These are phyloP conservation scores for Muscina levida DNA, from an alignment of 2,888 invertebrate genomes.

Conservation along the genomic window DNA sequence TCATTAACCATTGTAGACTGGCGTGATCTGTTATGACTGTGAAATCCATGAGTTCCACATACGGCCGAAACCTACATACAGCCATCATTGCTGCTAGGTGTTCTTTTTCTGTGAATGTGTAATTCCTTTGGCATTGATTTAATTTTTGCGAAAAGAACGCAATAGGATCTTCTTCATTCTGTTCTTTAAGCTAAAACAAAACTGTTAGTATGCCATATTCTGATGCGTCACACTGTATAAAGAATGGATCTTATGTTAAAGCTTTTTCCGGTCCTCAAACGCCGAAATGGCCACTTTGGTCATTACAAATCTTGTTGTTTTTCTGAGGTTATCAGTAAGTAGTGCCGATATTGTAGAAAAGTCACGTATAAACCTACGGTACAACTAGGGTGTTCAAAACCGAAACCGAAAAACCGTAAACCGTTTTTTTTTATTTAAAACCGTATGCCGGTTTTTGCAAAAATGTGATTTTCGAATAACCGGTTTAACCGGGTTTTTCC, in stretches of 20 bases:
- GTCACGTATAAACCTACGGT: conserved; percentile 45
- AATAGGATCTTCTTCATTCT: conserved; percentile 40
- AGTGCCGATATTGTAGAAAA: conserved; percentile 26
- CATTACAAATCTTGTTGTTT: conserved; percentile 33
- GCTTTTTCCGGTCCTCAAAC: conserved; percentile 39
- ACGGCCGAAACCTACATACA: conserved; percentile 52
- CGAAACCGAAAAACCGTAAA: too few relatives aligned
- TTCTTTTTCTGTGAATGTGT: conserved; percentile 55
- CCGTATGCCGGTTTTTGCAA: too few relatives aligned
- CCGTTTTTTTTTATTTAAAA: too few relatives aligned
- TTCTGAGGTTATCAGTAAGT: conserved; percentile 36
- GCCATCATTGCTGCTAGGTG: conserved; percentile 60
- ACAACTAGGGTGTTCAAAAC: too few relatives aligned
- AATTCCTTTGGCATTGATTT: conserved; percentile 53
- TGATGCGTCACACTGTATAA: conserved; percentile 62
- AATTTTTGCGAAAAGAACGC: conserved; percentile 54
- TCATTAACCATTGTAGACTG: too few relatives aligned
- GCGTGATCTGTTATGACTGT: too few relatives aligned
- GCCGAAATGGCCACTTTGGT: conserved; percentile 31
- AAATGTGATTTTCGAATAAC: too few relatives aligned
- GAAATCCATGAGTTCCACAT: conserved; percentile 46
- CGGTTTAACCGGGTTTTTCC: too few relatives aligned
- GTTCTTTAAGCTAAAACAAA: background rate
- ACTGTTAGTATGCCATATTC: background rate
- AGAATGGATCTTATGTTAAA: conserved; percentile 56